Percentiles rank a stretch among this genome's conserved stretches.
phyloP scores from a whole-genome alignment of 23 tunicate genomes.

The Corella eumyota region DNA sequence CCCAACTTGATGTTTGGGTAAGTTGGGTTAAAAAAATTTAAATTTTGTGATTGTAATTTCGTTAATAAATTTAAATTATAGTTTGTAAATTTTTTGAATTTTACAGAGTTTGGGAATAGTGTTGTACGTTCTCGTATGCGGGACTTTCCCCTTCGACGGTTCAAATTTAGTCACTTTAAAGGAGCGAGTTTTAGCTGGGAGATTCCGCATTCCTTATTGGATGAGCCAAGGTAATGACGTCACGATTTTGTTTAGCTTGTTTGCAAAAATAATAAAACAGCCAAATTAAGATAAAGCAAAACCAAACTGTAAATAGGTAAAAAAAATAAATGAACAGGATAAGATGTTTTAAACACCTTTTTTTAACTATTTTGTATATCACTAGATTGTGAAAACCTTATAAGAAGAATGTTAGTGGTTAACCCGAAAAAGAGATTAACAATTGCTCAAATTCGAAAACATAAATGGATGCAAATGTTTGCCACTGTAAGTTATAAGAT shows the following conservation, averaged over 20 bases:
- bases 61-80: too few relatives aligned
- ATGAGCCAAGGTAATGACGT: slow-evolving; percentile 72
- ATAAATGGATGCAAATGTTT: slow-evolving; percentile 72
- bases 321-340: too few relatives aligned
- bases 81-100: background rate
- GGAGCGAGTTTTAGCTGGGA: slow-evolving; percentile 63
- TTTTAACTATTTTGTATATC: too few relatives aligned
- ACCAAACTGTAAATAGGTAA: too few relatives aligned
- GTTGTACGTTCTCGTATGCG: slow-evolving; percentile 90
- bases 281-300: too few relatives aligned
- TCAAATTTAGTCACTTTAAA: slow-evolving; percentile 48
- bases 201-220: slow-evolving; percentile 83
- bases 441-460: slow-evolving; percentile 66
- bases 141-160: slow-evolving; percentile 88
- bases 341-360: too few relatives aligned
- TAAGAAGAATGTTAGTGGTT: slow-evolving; percentile 81
- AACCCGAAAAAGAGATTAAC: slow-evolving; percentile 80
- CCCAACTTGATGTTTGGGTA: slow-evolving; percentile 92
- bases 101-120: slow-evolving; percentile 93
- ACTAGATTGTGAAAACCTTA: slow-evolving; percentile 78
- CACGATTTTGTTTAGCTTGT: too few relatives aligned
- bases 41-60: too few relatives aligned
- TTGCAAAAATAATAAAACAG: too few relatives aligned
- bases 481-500: background rate
- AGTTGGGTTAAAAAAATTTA: too few relatives aligned